Percentiles rank a stretch among this genome's conserved stretches.
phyloP scores from a whole-genome alignment of 2,888 invertebrate species.

The Pyralis farinalis region DNA sequence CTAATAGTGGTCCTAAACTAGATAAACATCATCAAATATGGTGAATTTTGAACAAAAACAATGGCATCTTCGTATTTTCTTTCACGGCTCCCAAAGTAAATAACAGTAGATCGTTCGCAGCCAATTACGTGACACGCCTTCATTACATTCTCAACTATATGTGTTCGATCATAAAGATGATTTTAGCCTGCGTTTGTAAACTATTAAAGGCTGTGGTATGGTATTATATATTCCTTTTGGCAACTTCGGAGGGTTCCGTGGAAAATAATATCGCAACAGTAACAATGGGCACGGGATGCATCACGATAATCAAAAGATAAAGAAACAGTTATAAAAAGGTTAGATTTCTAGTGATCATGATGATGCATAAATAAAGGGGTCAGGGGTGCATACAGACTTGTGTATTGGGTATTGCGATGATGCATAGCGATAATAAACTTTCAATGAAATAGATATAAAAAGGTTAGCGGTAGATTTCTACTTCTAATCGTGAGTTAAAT shows the following conservation, averaged over 20 bases:
- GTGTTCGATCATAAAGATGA: neutral
- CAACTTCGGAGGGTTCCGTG: slow-evolving; percentile 16
- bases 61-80: neutral
- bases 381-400: too few relatives aligned
- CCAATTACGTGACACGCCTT: slow-evolving; percentile 1
- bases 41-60: neutral
- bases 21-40: neutral
- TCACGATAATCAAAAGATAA: too few relatives aligned
- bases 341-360: too few relatives aligned
- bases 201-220: slow-evolving; percentile 11
- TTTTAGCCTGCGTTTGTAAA: neutral
- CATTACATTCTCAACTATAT: neutral
- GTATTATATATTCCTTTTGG: slow-evolving; percentile 20
- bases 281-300: too few relatives aligned
- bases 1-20: too few relatives aligned
- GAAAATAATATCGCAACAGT: neutral
- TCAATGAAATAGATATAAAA: too few relatives aligned
- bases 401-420: too few relatives aligned
- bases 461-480: too few relatives aligned
- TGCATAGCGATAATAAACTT: too few relatives aligned
- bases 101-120: neutral
- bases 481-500: too few relatives aligned
- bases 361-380: too few relatives aligned
- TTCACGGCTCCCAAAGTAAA: slow-evolving; percentile 2
- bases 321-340: too few relatives aligned